Conservation (phyloP, 2,888 invertebrate genomes). For the Stenchaetothrips biformis region DNA sequence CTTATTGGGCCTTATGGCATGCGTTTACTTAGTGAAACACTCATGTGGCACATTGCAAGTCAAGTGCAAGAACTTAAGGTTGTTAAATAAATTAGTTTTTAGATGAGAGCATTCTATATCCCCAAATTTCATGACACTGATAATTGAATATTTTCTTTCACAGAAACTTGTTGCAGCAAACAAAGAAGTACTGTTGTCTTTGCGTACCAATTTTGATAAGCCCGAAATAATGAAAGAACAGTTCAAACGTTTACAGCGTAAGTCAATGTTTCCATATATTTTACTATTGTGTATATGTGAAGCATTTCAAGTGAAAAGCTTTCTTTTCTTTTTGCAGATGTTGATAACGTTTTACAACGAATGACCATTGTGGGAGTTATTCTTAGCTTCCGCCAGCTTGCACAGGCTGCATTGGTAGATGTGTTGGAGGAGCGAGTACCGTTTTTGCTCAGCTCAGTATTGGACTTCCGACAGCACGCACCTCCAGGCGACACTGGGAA, state of each 20-base stretch:
- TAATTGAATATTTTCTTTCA: constrained; percentile 34
- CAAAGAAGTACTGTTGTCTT: constrained; percentile 82
- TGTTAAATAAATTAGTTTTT: constrained; percentile 21
- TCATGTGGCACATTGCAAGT: constrained; percentile 98
- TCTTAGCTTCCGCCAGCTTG: constrained; percentile 87
- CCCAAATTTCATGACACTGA: neutral
- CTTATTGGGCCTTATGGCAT: constrained; percentile 98
- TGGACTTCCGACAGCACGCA: constrained; percentile 88
- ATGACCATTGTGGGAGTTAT: constrained; percentile 99
- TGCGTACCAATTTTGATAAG: constrained; percentile 96
- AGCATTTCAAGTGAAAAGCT: neutral
- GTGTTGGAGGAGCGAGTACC: constrained; percentile 92
- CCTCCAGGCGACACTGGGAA: constrained; percentile 74
- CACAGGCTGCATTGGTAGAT: constrained; percentile 90
- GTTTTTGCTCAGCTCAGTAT: constrained; percentile 88
- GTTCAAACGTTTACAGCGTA: constrained; percentile 73
- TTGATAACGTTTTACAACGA: constrained; percentile 91
- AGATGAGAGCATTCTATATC: neutral
- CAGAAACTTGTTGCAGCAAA: constrained; percentile 78
- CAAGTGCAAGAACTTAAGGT: constrained; percentile 92
- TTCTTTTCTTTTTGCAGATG: constrained; percentile 51
- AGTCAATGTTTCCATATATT: constrained; percentile 34
- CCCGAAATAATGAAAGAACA: constrained; percentile 98
- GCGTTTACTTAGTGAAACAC: constrained; percentile 90
- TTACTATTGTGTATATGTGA: neutral